phyloP scores from a whole-genome alignment of 2,113 vertebrate genomes.

The Raja brachyura region DNA sequence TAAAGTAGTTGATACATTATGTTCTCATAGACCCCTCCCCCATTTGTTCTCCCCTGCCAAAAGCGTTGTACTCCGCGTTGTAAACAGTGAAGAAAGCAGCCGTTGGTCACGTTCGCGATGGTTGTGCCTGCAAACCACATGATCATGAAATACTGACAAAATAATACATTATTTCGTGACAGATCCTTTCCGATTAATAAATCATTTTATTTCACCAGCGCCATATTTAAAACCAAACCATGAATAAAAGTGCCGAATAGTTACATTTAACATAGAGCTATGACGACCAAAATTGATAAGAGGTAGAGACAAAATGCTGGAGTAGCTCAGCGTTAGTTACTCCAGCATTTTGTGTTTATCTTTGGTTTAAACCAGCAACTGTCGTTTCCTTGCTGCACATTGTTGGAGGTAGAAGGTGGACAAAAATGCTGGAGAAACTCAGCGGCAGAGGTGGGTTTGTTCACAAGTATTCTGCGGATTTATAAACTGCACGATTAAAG shows the following conservation, averaged over 20 bases:
- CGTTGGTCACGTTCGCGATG: background rate
- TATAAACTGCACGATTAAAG: background rate
- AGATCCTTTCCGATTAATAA: background rate
- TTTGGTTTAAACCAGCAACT: too few species aligned
- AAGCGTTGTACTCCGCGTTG: background rate
- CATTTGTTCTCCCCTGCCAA: background rate
- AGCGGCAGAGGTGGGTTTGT: background rate
- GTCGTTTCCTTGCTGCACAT: too few species aligned
- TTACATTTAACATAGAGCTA: background rate
- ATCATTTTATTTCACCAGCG: background rate
- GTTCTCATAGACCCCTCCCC: background rate
- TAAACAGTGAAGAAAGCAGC: slow-evolving; percentile 15
- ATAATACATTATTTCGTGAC: background rate
- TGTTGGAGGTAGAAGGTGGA: too few species aligned
- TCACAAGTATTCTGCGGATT: background rate
- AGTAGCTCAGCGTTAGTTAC: too few species aligned
- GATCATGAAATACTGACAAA: background rate
- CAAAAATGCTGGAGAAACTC: too few species aligned
- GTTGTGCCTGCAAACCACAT: background rate
- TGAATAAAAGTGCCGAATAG: background rate
- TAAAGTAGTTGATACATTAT: background rate
- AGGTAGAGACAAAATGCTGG: background rate
- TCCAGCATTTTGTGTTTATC: too few species aligned
- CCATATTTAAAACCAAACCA: background rate
- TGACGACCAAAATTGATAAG: background rate